Conservation (phyloP, 2,797 vertebrate species). For the Hippoglossus hippoglossus region DNA sequence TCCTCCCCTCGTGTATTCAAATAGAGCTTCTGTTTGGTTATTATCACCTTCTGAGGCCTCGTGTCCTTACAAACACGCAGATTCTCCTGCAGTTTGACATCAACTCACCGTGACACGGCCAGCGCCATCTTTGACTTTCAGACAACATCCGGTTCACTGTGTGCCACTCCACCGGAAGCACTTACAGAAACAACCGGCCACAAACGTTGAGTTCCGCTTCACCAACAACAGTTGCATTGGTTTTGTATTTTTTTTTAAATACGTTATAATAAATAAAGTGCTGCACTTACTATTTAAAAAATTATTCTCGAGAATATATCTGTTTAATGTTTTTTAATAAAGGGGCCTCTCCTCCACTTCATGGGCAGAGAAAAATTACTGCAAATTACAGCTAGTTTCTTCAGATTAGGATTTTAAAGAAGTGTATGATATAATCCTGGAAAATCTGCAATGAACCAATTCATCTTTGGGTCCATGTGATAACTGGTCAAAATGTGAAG, state of each 20-base stretch:
- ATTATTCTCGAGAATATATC: neutral
- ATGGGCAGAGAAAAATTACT: neutral
- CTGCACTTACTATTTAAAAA: too few species aligned
- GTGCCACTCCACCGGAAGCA: slow-evolving; percentile 7
- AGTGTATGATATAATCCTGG: too few species aligned
- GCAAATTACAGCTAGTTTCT: neutral
- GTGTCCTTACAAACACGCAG: too few species aligned
- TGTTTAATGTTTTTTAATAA: neutral
- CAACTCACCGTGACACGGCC: slow-evolving; percentile 27
- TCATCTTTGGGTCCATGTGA: too few species aligned
- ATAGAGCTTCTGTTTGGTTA: too few species aligned
- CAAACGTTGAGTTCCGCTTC: slow-evolving; percentile 30
- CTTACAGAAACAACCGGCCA: slow-evolving; percentile 46
- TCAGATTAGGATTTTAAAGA: neutral
- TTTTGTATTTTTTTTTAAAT: neutral
- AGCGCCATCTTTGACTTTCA: slow-evolving; percentile 74
- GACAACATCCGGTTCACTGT: slow-evolving; percentile 63
- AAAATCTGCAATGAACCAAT: too few species aligned
- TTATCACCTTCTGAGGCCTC: too few species aligned
- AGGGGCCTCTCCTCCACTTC: neutral
- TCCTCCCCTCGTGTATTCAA: neutral
- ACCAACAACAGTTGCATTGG: neutral
- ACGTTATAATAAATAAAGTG: neutral
- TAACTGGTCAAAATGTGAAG: too few species aligned
- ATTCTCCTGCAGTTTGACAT: accelerated